Evolutionary conservation across 2,113 vertebrate genomes (phyloP), one percentile per base, ranked within the genome.

Genomic region (Gopherus evgoodei): DNA sequence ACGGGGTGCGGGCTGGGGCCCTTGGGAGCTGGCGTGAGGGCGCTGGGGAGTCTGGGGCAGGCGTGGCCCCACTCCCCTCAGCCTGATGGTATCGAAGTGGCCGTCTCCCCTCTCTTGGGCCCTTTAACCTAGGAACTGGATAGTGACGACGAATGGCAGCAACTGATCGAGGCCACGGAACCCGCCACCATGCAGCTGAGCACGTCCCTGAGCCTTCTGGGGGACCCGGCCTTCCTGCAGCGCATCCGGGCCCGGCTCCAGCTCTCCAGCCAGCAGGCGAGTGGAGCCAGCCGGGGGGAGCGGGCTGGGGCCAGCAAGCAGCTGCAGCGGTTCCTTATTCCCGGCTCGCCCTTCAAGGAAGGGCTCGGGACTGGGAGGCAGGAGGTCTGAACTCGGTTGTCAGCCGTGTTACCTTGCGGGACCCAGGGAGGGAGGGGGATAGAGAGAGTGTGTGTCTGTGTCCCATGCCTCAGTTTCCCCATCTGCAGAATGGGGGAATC

Each of bases 61-160:
- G n/a, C 13, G 5, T 57, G 79, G 17, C 42, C 42, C 49, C 29
- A 11, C 49, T 76, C 44, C 4, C 35, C 90, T 50, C 44, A 16
- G 62, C 24, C 85, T 72, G 11, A 17, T 38, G 62, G 50, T 31
- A 52, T 44, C 27, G 10, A 19, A 27, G 56, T 78, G 25, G 12
- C 25, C 24, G 8, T 8, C 38, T 88, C 72, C 42, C 76, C 84
- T 25, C 17, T 80, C 35, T 0, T 0, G 6, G 52, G 11, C 47
- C 24, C 3, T 84, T 21, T 89, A 89, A 6, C 42, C 53, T 89
- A 99, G 99, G 98, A 99, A 69, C 83, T 95, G 90, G 98, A 99
- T 92, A 98, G 98, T 0, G 98, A 99, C 81, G 98, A 98, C 10
- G 98, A 99, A 65, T 99, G 99, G 99, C 97, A 98, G 49, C 95